Conservation (phyloP, 2,888 invertebrate species). For the Parasteatoda lunata region DNA sequence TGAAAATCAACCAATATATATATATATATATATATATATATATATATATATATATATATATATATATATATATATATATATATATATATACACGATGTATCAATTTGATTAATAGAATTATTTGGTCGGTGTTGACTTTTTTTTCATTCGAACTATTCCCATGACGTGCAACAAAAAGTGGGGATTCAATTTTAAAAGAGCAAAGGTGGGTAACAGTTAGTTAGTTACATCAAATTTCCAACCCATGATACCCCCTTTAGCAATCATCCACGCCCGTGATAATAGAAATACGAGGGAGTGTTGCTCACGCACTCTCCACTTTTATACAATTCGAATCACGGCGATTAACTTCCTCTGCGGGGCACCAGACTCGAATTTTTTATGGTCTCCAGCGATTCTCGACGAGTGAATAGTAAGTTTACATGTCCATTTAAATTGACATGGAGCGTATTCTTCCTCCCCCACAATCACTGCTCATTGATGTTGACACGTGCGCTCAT, state of each 20-base stretch:
- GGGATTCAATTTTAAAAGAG: no score
- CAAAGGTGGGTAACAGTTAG: no score
- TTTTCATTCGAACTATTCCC: no score
- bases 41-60: no score
- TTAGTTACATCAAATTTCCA: no score
- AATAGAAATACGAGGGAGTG: not conserved
- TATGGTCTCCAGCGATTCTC: conserved; percentile 1
- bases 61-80: no score
- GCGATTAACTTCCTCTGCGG: not conserved
- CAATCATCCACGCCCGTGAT: not conserved
- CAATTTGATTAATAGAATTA: no score
- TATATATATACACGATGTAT: no score
- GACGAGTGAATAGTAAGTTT: not conserved
- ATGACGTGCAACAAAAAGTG: no score
- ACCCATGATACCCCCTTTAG: not conserved
- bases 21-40: no score
- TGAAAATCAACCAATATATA: no score
- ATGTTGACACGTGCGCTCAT: conserved; percentile 52
- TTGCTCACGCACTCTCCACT: conserved; percentile 17
- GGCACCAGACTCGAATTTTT: conserved; percentile 23
- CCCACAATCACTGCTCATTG: conserved; percentile 52
- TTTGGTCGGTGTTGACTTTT: no score
- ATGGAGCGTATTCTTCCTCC: conserved; percentile 25
- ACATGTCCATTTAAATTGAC: conserved; percentile 24
- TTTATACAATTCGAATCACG: conserved; percentile 8